Percentiles rank a stretch among this genome's conserved stretches.
Evolutionary conservation across 1,140 invertebrate species (phyloP).

Genomic region (Ditylenchus dipsaci): DNA sequence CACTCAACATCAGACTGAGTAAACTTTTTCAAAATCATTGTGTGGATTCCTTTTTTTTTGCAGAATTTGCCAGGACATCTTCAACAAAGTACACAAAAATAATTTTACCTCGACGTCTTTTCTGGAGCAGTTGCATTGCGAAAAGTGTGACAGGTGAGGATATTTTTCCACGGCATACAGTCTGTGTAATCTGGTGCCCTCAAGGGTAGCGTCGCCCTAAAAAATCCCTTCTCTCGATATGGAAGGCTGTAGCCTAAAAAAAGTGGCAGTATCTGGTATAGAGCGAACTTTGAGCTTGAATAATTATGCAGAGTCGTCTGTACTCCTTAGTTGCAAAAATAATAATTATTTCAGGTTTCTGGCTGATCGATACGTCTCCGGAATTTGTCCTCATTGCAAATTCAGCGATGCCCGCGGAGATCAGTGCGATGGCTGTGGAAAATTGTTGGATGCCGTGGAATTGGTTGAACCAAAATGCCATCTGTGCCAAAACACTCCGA

Average conservation of each 20-base stretch:
- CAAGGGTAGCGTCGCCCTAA: too few species aligned
- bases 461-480: slow-evolving; percentile 85
- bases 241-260: too few species aligned
- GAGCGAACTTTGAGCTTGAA: too few species aligned
- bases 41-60: slow-evolving; percentile 1
- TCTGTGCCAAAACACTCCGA: slow-evolving; percentile 71
- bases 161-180: neutral
- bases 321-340: neutral
- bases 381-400: slow-evolving; percentile 86
- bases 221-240: too few species aligned
- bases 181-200: too few species aligned
- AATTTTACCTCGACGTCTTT: slow-evolving; percentile 76
- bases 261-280: too few species aligned
- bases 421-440: slow-evolving; percentile 96
- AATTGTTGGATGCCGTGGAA: slow-evolving; percentile 88
- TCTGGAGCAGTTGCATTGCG: slow-evolving; percentile 86
- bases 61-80: slow-evolving; percentile 79
- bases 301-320: too few species aligned
- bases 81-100: slow-evolving; percentile 76
- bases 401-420: slow-evolving; percentile 93
- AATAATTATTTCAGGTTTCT: slow-evolving; percentile 60
- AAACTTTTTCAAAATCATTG: slow-evolving; percentile 42
- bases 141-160: slow-evolving; percentile 73
- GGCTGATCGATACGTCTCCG: slow-evolving; percentile 85
- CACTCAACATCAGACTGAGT: slow-evolving; percentile 85